Conservation (phyloP, 1,140 invertebrate species). For the Penaeus japonicus region DNA sequence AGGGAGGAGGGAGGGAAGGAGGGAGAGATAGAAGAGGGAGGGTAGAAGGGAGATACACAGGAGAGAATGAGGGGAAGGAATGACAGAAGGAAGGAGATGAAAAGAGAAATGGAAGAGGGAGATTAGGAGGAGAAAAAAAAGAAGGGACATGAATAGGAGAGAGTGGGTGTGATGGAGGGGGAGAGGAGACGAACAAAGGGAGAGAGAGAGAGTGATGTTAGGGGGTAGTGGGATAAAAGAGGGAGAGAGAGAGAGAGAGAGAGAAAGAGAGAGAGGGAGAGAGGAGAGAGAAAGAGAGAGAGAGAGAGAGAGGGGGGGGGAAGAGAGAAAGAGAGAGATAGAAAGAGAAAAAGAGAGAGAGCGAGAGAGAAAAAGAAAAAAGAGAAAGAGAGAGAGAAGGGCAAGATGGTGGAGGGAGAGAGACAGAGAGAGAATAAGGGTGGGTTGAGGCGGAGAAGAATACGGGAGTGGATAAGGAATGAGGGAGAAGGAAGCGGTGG, state of each 20-base stretch:
- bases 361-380: background rate
- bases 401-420: background rate
- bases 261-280: background rate
- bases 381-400: background rate
- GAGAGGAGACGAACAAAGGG: background rate
- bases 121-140: background rate
- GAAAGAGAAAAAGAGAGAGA: background rate
- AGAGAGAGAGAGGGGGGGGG: background rate
- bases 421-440: background rate
- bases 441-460: background rate
- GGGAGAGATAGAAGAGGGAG: background rate
- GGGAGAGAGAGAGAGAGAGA: background rate
- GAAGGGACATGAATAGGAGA: background rate
- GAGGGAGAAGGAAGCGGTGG: too few relatives aligned
- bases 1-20: background rate
- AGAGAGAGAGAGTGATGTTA: background rate
- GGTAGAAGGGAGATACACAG: background rate
- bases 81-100: background rate
- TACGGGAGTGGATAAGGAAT: background rate
- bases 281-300: background rate
- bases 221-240: background rate
- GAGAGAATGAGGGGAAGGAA: background rate
- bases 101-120: background rate
- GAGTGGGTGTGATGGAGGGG: background rate
- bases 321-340: background rate